phyloP scores from a whole-genome alignment of 2,888 invertebrate species.

The Ceraclea dissimilis region DNA sequence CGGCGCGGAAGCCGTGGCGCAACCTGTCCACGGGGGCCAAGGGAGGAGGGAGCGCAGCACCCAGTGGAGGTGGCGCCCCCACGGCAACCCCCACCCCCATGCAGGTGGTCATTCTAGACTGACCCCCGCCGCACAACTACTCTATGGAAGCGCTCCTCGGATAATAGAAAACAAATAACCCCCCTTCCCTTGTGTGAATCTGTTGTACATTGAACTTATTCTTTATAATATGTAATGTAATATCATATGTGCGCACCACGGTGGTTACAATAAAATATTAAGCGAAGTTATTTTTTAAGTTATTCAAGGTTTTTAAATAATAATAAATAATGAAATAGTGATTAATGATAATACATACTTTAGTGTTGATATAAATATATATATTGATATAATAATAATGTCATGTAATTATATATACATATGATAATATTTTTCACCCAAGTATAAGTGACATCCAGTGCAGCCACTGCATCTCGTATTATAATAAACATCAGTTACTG shows the following conservation, averaged over 20 bases:
- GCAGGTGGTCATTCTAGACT: slow-evolving; percentile 69
- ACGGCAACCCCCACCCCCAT: slow-evolving; percentile 50
- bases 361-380: slow-evolving; percentile 20
- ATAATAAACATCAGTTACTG: no score
- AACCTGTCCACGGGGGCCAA: slow-evolving; percentile 39
- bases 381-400: no score
- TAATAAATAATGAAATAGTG: slow-evolving; percentile 18
- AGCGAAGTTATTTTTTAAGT: slow-evolving; percentile 26
- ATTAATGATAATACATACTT: slow-evolving; percentile 16
- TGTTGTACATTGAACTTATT: slow-evolving; percentile 11
- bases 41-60: slow-evolving; percentile 30
- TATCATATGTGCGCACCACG: neutral
- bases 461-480: no score
- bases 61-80: slow-evolving; percentile 34
- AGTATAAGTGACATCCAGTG: no score
- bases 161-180: slow-evolving; percentile 27
- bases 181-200: neutral
- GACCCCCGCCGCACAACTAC: slow-evolving; percentile 58
- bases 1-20: slow-evolving; percentile 81
- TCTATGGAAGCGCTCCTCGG: slow-evolving; percentile 60
- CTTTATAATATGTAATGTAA: slow-evolving; percentile 16
- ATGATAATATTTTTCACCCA: no score
- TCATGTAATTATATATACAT: no score
- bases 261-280: slow-evolving; percentile 17
- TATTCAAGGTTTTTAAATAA: slow-evolving; percentile 23